Percentiles rank a stretch among this genome's conserved stretches.
These are phyloP conservation scores for Tragelaphus eurycerus DNA, from an alignment of 2,797 vertebrate species.

Conservation along the genomic window DNA sequence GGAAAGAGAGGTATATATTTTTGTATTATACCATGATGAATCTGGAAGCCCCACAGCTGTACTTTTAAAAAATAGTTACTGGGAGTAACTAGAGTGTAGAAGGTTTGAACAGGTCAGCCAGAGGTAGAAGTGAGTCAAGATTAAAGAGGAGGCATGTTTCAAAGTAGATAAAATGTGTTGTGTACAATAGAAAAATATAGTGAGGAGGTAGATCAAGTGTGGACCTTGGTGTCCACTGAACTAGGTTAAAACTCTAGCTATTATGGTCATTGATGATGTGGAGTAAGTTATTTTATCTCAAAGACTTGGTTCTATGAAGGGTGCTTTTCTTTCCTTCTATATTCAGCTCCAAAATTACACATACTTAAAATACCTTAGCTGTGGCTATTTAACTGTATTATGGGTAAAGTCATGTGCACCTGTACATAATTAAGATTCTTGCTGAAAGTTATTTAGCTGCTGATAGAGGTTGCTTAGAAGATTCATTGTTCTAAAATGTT, in stretches of 20 bases:
- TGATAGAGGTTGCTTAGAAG: conserved; percentile 41
- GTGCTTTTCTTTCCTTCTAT: conserved; percentile 25
- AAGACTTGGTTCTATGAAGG: neutral
- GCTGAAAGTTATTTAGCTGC: conserved; percentile 48
- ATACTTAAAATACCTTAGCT: conserved; percentile 6
- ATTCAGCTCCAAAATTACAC: conserved; percentile 11
- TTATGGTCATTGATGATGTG: neutral
- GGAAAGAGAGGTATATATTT: neutral
- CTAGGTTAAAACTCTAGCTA: neutral
- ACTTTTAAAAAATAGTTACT: neutral
- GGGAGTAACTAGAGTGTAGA: neutral
- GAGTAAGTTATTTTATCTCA: neutral
- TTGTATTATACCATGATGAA: neutral
- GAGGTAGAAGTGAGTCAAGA: neutral
- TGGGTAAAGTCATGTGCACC: conserved; percentile 42
- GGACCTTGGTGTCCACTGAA: neutral
- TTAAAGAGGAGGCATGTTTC: neutral
- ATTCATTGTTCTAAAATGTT: conserved; percentile 63
- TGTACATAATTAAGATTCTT: conserved; percentile 60
- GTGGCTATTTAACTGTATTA: conserved; percentile 46
- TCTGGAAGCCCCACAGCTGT: neutral
- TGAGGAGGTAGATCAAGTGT: neutral
- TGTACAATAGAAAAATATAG: neutral
- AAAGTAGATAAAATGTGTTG: neutral
- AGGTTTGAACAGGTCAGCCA: neutral